phyloP scores from a whole-genome alignment of 2,113 vertebrate species.

The Copsychus sechellarum region DNA sequence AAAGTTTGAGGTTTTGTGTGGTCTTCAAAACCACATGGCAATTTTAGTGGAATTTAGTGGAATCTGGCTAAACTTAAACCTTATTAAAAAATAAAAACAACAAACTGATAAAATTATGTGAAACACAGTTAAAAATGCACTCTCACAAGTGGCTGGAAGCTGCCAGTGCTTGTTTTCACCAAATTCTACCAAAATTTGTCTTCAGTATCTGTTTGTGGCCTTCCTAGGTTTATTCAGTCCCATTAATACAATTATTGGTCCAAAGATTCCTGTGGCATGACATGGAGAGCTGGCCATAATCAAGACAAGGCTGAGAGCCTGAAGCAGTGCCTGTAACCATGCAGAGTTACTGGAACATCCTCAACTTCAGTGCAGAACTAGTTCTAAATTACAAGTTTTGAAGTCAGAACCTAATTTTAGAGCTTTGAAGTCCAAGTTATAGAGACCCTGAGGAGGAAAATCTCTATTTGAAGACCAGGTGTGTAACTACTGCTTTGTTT shows the following conservation, averaged over 20 bases:
- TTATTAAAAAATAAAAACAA: too few species aligned
- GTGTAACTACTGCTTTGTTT: neutral
- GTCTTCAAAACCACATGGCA: neutral
- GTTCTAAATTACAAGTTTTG: neutral
- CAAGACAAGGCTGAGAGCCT: neutral
- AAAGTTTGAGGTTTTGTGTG: neutral
- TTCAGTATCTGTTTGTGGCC: neutral
- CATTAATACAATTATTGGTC: neutral
- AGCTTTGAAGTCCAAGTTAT: neutral
- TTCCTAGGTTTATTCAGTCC: neutral
- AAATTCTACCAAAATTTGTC: neutral
- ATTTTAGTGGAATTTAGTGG: neutral
- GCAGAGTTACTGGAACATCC: neutral
- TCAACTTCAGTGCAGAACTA: neutral
- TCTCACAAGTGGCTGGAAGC: neutral
- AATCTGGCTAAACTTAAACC: neutral
- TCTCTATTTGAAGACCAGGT: neutral
- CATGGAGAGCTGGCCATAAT: rapidly evolving
- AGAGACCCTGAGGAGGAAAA: neutral
- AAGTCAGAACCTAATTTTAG: neutral
- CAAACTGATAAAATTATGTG: neutral
- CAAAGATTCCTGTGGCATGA: neutral
- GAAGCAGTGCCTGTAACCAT: neutral
- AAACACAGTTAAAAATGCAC: neutral
- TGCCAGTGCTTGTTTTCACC: neutral